A percentile compares a stretch with the other conserved stretches of the same genome.
Evolutionary conservation across 2,888 invertebrate species (phyloP).

Genomic region (Drosophila borealis): DNA sequence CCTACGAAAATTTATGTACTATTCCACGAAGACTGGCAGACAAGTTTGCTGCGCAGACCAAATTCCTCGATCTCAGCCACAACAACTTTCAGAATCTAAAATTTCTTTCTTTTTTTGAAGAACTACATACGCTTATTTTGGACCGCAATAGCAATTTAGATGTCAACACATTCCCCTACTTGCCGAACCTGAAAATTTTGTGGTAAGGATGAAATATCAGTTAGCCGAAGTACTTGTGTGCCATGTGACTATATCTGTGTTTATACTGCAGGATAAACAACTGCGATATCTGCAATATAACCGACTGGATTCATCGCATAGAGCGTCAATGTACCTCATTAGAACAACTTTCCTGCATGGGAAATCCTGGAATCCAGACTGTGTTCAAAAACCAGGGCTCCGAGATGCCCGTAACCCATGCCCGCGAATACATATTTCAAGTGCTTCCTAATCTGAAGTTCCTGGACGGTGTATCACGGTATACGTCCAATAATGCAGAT

Average conservation of each 20-base stretch:
- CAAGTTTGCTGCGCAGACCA: conserved; percentile 87
- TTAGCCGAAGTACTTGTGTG: background rate
- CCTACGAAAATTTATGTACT: conserved; percentile 89
- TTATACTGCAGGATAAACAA: conserved; percentile 87
- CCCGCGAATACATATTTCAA: conserved; percentile 74
- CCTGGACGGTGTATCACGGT: conserved; percentile 75
- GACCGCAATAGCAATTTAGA: conserved; percentile 92
- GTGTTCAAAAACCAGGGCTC: conserved; percentile 82
- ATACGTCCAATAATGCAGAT: conserved; percentile 9
- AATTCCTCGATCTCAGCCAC: conserved; percentile 90
- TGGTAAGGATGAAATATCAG: conserved; percentile 86
- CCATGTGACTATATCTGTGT: background rate
- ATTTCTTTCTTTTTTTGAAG: conserved; percentile 90
- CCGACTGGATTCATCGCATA: conserved; percentile 90
- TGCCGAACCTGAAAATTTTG: conserved; percentile 90
- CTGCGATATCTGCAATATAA: conserved; percentile 88
- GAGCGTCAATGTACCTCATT: conserved; percentile 90
- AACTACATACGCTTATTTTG: conserved; percentile 91
- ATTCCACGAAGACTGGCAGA: conserved; percentile 89
- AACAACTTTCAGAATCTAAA: conserved; percentile 91
- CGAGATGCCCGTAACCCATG: conserved; percentile 83
- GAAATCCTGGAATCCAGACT: conserved; percentile 91
- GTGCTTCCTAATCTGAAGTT: conserved; percentile 76
- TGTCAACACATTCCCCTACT: conserved; percentile 89
- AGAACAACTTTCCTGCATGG: conserved; percentile 91